Percentiles rank a stretch among this genome's conserved stretches.
These are phyloP conservation scores for Caenorhabditis uteleia DNA, from an alignment of 2,888 invertebrate genomes.

Conservation along the genomic window DNA sequence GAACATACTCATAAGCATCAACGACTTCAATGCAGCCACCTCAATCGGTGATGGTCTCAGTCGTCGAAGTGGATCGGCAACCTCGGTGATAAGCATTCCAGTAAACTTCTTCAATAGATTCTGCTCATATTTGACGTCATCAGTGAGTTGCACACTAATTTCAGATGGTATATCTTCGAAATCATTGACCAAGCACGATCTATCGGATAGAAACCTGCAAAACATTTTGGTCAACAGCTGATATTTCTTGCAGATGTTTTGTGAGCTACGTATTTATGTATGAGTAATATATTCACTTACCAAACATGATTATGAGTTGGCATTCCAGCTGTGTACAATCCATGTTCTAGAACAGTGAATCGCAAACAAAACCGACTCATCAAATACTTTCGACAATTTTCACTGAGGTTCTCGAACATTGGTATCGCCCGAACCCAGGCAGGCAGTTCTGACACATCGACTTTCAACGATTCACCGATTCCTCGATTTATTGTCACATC, in stretches of 20 bases:
- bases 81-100: constrained; percentile 38
- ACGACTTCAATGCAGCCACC: constrained; percentile 41
- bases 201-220: constrained; percentile 34
- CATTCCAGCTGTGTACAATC: constrained; percentile 39
- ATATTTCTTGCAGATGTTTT: background rate
- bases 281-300: constrained; percentile 10
- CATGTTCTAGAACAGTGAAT: constrained; percentile 44
- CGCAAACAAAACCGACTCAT: constrained; percentile 43
- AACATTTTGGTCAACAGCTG: background rate
- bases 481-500: constrained; percentile 31
- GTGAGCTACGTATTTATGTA: background rate
- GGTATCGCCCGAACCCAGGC: constrained; percentile 42
- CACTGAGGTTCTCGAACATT: constrained; percentile 19
- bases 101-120: constrained; percentile 38
- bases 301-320: constrained; percentile 42
- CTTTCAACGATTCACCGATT: constrained; percentile 34
- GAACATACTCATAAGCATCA: constrained; percentile 49
- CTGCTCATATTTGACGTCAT: constrained; percentile 25
- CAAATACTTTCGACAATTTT: constrained; percentile 20
- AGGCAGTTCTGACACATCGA: constrained; percentile 26
- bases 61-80: constrained; percentile 36
- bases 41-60: constrained; percentile 36
- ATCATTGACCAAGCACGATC: constrained; percentile 32
- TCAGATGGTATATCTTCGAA: constrained; percentile 33
- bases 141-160: constrained; percentile 21